Evolutionary conservation across 2,113 vertebrate genomes (phyloP), one percentile per base, ranked within the genome.

Genomic region (Hepsetus odoe): DNA sequence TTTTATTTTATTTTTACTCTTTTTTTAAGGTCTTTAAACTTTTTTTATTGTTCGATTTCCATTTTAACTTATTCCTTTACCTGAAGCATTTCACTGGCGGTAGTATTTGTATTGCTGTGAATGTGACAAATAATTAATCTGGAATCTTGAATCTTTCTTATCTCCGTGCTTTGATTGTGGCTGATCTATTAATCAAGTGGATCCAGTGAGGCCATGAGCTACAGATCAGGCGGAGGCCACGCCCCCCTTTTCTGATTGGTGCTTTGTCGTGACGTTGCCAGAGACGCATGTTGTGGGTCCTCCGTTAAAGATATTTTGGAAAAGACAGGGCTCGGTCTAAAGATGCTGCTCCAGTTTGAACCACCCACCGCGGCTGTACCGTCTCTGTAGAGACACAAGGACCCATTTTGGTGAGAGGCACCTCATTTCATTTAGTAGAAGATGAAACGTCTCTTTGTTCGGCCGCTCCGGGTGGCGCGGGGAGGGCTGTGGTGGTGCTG

Each of bases 231-330:
- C 9, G 11, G 2, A 8, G 5, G 49, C 22, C 77, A 67, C 82
- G 67, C 82, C 82, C 28, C 5, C 22, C 62, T 22, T 9, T 16
- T 35, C 51, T 76, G 32, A 83, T 80, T 83, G 82, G 82, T 22
- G 5, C 46, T 8, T 9, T 1, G n/a, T 61, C 22, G 28, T 61
- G 38, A 46, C 33, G 42, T 12, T 2, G 14, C 28, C n/a, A 32
- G 59, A 76, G 77, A 68, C 77, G 81, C 65, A 26, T 1, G 5
- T n/a, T 0, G 38, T 24, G 32, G 16, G 18, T 53, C 20, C 33
- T 64, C 20, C 20, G n/a, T 33, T 26, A 51, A 32, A n/a, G 46
- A 56, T 46, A 59, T 72, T 76, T 44, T 72, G 72, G 58, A 55
- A 69, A 24, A 66, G 26, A 35, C 11, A 18, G 55, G 16, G 26